These are phyloP conservation scores for Aphidius ervi DNA, from an alignment of 1,140 invertebrate species.

Conservation along the genomic window DNA sequence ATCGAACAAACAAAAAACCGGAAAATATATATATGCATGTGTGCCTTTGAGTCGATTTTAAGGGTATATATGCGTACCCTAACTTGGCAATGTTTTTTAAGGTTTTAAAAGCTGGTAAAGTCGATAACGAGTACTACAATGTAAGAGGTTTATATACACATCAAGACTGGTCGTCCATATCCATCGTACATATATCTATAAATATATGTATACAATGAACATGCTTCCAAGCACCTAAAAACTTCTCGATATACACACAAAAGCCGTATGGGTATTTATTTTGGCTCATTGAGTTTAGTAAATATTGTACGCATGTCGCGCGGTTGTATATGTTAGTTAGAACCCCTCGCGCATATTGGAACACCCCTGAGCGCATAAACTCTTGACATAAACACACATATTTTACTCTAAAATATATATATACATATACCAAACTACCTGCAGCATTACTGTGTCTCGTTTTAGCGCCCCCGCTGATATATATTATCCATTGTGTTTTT, in stretches of 20 bases:
- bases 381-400: background rate
- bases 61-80: no score
- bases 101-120: constrained; percentile 2
- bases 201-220: background rate
- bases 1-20: no score
- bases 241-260: background rate
- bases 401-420: no score
- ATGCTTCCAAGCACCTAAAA: no score
- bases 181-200: background rate
- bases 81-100: no score
- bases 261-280: constrained; percentile 23
- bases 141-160: background rate
- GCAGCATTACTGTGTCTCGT: constrained; percentile 11
- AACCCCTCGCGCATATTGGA: background rate
- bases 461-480: constrained; percentile 11
- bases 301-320: constrained; percentile 20
- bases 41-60: no score
- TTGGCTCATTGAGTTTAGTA: constrained; percentile 25
- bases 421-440: background rate
- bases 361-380: background rate
- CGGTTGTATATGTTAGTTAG: constrained; percentile 1
- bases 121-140: constrained; percentile 14
- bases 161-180: background rate
- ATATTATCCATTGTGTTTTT: no score
- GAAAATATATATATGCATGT: no score